Evolutionary conservation across 1,140 invertebrate genomes (phyloP).

Genomic region (Pseudachorutes palmiensis): DNA sequence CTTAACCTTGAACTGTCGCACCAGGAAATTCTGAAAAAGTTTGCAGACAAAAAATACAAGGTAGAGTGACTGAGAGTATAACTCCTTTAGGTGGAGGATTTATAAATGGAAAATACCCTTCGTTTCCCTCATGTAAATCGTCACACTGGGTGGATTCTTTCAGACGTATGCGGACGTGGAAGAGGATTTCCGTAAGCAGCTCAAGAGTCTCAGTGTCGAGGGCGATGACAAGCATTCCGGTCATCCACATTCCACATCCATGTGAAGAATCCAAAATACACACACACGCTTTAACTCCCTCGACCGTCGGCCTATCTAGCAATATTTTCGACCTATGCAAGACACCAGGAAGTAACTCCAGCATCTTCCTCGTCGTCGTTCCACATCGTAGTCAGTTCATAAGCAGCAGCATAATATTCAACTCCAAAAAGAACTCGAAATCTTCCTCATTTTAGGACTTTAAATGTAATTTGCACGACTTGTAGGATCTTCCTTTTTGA

Average conservation of each 20-base stretch:
- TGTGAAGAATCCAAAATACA: not conserved
- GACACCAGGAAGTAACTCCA: not conserved
- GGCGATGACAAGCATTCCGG: constrained; percentile 13
- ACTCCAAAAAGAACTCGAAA: too few species aligned
- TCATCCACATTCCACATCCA: constrained; percentile 16
- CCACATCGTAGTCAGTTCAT: not conserved
- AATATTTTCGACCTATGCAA: constrained; percentile 18
- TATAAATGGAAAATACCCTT: too few species aligned
- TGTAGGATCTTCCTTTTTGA: too few species aligned
- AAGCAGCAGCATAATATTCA: too few species aligned
- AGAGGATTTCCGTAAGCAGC: constrained; percentile 4
- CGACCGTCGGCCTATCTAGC: constrained; percentile 15
- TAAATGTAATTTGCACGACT: too few species aligned
- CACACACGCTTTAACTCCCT: too few species aligned
- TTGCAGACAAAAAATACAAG: constrained; percentile 39
- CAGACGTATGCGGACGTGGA: not conserved
- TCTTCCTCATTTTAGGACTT: too few species aligned
- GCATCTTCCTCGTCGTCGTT: not conserved
- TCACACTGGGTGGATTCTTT: too few species aligned
- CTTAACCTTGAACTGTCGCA: constrained; percentile 42
- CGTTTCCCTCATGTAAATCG: too few species aligned
- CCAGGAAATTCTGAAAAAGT: constrained; percentile 41
- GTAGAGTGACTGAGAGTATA: constrained; percentile 22
- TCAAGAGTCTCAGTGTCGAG: not conserved
- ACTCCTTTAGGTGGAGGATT: not conserved